Conservation (phyloP, 2,888 invertebrate species). For the Malacosoma neustria region DNA sequence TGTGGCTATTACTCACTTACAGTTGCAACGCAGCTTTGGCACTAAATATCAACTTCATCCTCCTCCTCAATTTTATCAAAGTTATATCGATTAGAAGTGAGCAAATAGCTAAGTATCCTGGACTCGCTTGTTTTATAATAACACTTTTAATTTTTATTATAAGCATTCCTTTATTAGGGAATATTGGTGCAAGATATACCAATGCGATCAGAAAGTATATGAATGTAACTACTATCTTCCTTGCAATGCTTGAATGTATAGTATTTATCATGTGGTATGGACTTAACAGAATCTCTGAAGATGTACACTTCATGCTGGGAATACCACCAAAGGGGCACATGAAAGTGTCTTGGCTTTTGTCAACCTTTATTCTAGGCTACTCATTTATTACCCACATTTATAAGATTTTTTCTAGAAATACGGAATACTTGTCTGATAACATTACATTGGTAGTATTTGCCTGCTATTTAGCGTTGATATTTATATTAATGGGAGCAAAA, state of each 20-base stretch:
- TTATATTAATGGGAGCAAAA: constrained; percentile 15
- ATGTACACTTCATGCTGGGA: constrained; percentile 64
- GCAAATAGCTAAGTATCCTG: constrained; percentile 31
- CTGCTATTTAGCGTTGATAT: background rate
- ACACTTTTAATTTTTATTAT: constrained; percentile 27
- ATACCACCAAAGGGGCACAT: constrained; percentile 39
- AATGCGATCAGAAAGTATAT: constrained; percentile 22
- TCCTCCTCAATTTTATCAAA: constrained; percentile 33
- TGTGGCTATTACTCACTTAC: constrained; percentile 36
- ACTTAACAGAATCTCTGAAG: constrained; percentile 47
- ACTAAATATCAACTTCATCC: constrained; percentile 25
- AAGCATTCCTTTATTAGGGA: constrained; percentile 38
- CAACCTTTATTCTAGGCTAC: constrained; percentile 25
- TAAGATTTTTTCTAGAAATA: background rate
- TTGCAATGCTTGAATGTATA: constrained; percentile 31
- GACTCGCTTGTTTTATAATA: constrained; percentile 25
- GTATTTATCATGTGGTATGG: constrained; percentile 57
- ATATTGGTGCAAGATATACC: constrained; percentile 23
- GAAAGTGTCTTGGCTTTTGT: constrained; percentile 36
- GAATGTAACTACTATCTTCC: constrained; percentile 23
- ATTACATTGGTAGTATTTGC: background rate
- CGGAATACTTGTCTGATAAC: background rate
- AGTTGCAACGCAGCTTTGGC: constrained; percentile 30
- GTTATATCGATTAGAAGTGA: constrained; percentile 22
- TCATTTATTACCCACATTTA: constrained; percentile 26